Evolutionary conservation across 2,888 invertebrate species (phyloP).

Genomic region (Heliconius charithonia): DNA sequence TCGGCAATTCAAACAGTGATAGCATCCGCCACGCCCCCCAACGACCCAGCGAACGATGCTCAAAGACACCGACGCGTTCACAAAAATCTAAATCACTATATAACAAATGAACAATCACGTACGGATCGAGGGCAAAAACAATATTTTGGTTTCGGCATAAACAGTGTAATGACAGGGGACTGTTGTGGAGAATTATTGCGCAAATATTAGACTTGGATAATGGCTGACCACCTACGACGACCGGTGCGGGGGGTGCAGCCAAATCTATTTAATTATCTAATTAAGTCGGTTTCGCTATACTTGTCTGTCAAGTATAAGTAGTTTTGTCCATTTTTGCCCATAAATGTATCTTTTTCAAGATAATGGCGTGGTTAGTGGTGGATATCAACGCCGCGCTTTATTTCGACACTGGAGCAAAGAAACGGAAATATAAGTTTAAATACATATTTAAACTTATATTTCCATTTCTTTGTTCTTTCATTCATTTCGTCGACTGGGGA

Average conservation of each 20-base stretch:
- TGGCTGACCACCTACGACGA: constrained; percentile 34
- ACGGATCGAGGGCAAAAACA: constrained; percentile 35
- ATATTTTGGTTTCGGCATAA: constrained; percentile 49
- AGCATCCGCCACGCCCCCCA: constrained; percentile 41
- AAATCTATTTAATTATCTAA: not conserved
- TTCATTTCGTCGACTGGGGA: too few species aligned
- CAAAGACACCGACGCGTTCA: constrained; percentile 37
- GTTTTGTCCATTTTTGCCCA: too few species aligned
- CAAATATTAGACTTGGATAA: constrained; percentile 52
- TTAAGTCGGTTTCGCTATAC: not conserved
- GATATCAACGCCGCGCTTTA: too few species aligned
- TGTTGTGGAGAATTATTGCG: constrained; percentile 49
- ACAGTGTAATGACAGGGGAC: constrained; percentile 54
- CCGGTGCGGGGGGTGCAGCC: not conserved
- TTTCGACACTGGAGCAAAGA: too few species aligned
- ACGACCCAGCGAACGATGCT: not conserved
- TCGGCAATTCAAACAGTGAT: constrained; percentile 50
- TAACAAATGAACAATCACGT: constrained; percentile 17
- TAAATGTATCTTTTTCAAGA: too few species aligned
- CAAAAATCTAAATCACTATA: constrained; percentile 12
- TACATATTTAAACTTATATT: too few species aligned
- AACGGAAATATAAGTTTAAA: too few species aligned
- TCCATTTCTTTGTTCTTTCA: too few species aligned
- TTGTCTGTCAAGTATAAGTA: not conserved
- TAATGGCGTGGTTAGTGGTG: too few species aligned